Evolutionary conservation across 2,113 vertebrate genomes (phyloP), one percentile per base, ranked within the genome.

Genomic region (Probosciger aterrimus): DNA sequence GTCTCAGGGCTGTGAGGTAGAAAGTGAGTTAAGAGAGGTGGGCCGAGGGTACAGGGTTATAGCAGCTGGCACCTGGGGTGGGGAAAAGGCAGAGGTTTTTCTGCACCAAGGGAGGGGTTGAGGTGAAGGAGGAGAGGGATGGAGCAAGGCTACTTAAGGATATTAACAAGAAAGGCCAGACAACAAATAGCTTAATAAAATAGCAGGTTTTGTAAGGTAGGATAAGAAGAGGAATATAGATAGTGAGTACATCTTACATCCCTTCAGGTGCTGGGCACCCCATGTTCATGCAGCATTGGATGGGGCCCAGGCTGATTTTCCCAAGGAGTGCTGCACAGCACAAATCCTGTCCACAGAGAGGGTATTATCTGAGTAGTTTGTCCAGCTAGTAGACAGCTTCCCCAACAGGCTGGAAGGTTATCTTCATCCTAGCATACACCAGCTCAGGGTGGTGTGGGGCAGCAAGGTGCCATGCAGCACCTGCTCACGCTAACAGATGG

Each of bases 401-500:
- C 52, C 64, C 10, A 27, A 11, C 4, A 4, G 24, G 14, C 33
- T 69, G 49, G 60, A 44, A 88, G 10, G 25, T 55, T 65, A 53
- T 65, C 33, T 82, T 30, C 7, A 6, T 37, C 33, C 16, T 46
- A 71, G 30, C 7, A 68, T 39, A 33, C 31, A 77, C 7, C n/a
- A 81, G 47, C 37, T 69, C n/a, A 55, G 49, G 43, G 65, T 78
- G 65, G 7, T 5, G 22, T 69, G 37, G 46, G 11, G 65, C 47
- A 52, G 33, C 46, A 22, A 63, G 60, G 27, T 49, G 12, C 27
- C 15, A 31, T 0, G 2, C 7, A 67, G 18, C 2, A 3, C 52
- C 47, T 23, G 14, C 25, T 82, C 44, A 41, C 0, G 0, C 33
- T 50, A 67, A 57, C 0, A 2, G 70, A 37, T 0, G 0, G 18